phyloP scores from a whole-genome alignment of 2,888 invertebrate species.

The Melinaea marsaeus region DNA sequence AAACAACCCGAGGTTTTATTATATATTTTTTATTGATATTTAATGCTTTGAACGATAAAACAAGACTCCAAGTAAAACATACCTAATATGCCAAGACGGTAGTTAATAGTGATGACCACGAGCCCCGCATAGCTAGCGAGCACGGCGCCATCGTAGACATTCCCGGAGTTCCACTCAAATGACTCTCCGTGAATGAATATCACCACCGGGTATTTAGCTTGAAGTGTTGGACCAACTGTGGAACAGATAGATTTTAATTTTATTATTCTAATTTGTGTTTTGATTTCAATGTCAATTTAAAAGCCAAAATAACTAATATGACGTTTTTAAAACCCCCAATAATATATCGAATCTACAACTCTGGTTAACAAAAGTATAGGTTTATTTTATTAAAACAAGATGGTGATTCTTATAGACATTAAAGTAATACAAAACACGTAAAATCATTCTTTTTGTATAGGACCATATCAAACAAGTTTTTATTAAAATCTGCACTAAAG shows the following conservation, averaged over 20 bases:
- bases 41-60: no score
- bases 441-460: no score
- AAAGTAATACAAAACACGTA: no score
- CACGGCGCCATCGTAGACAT: conserved; percentile 97
- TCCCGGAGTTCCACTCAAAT: conserved; percentile 97
- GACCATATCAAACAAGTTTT: conserved; percentile 2
- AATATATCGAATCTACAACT: no score
- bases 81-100: conserved; percentile 94
- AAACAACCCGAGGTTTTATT: no score
- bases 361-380: no score
- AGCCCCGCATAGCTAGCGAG: conserved; percentile 93
- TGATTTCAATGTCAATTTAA: no score
- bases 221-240: conserved; percentile 76
- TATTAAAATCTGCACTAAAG: neutral
- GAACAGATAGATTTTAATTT: neutral
- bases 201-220: conserved; percentile 87
- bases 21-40: no score
- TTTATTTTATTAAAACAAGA: no score
- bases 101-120: conserved; percentile 97
- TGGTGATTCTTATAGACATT: no score
- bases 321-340: no score
- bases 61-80: conserved; percentile 17
- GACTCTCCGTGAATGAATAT: conserved; percentile 97
- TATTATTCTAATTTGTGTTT: neutral
- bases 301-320: no score